Evolutionary conservation across 2,113 vertebrate species (phyloP), one percentile per base, ranked within the genome.

Genomic region (Brachyhypopomus gauderio): DNA sequence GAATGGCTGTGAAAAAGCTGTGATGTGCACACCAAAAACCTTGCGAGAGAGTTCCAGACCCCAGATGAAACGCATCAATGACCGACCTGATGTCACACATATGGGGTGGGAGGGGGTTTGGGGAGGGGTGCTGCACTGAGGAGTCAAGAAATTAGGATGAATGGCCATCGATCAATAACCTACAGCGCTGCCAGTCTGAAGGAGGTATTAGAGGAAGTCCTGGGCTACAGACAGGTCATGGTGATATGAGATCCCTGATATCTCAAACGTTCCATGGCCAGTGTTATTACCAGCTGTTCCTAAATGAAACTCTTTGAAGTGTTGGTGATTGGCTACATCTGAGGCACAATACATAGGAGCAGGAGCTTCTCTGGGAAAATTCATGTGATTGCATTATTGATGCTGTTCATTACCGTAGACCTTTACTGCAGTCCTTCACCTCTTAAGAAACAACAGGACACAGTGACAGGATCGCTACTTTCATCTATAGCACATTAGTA

Each of bases 231-330:
- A 41, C 66, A 70, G 58, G 70, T 22, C 34, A 41, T 27, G 70
- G 22, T 69, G 60, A 59, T 73, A 59, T 58, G 55, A n/a, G n/a
- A 78, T 55, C 76, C 67, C 52, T 63, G 66, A 17, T 73, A 11
- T 34, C 38, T 5, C 56, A 48, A 34, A 76, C 27, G 20, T 55
- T 22, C 20, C 38, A 56, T 64, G 30, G 3, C 14, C 30, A 30
- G 62, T 64, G 27, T 64, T 27, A 76, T 63, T 48, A 66, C 75
- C 30, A 38, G n/a, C 70, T 78, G 25, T 78, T 59, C 36, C 77
- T 19, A 78, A 78, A 78, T 58, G 12, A 69, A 59, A 52, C 59
- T 70, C 34, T 25, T 16, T 67, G 14, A 14, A 70, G 11, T 6
- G n/a, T 70, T 41, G 30, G 30, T 27, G 20, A 38, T 30, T 30